Conservation (phyloP, 2,888 invertebrate species). For the Chesias legatella region DNA sequence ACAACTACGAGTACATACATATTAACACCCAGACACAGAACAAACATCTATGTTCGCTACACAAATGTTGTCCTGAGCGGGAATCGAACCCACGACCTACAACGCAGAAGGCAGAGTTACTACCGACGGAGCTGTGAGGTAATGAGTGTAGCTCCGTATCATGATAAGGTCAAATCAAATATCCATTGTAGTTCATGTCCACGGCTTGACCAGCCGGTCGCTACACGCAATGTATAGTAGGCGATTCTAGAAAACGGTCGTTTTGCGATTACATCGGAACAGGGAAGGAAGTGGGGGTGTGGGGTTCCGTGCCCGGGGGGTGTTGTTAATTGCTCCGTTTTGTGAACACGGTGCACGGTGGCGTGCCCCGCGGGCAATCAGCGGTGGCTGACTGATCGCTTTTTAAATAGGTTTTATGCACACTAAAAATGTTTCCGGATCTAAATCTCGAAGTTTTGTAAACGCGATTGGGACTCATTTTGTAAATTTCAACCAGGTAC, state of each 20-base stretch:
- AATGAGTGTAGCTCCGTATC: conserved; percentile 15
- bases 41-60: too few relatives aligned
- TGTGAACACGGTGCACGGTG: conserved; percentile 78
- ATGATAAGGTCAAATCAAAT: conserved; percentile 30
- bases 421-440: conserved; percentile 71
- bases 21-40: too few relatives aligned
- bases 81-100: too few relatives aligned
- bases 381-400: conserved; percentile 78
- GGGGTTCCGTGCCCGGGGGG: conserved; percentile 40
- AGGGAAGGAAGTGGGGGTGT: conserved; percentile 46
- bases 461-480: conserved; percentile 54
- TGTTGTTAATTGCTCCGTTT: conserved; percentile 79
- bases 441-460: conserved; percentile 66
- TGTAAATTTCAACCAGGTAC: conserved; percentile 37
- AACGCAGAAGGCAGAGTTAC: too few relatives aligned
- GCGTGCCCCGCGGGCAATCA: conserved; percentile 77
- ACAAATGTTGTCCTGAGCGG: too few relatives aligned
- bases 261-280: conserved; percentile 77
- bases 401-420: conserved; percentile 80
- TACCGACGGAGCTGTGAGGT: too few relatives aligned
- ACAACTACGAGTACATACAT: too few relatives aligned
- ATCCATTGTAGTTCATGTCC: conserved; percentile 30
- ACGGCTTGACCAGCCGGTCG: conserved; percentile 36
- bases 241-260: conserved; percentile 80
- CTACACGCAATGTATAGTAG: conserved; percentile 74